These are phyloP conservation scores for Sialia sialis DNA, from an alignment of 2,113 vertebrate genomes.

Conservation along the genomic window DNA sequence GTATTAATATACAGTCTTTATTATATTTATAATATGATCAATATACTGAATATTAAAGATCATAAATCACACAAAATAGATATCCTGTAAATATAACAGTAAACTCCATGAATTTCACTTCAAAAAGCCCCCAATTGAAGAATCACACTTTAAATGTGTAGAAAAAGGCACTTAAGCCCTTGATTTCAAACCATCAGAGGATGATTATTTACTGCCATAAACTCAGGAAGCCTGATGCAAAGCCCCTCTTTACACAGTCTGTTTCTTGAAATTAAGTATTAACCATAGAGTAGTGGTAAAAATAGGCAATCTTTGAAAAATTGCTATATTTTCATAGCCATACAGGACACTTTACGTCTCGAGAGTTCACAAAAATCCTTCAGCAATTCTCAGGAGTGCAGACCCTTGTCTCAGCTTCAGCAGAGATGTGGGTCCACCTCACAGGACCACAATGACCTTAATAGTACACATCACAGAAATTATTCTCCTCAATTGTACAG, in stretches of 20 bases:
- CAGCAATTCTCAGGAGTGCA: neutral
- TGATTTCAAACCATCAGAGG: neutral
- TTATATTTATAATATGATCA: neutral
- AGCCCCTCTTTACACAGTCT: neutral
- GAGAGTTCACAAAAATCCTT: constrained; percentile 41
- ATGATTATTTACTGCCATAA: neutral
- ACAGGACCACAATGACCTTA: constrained; percentile 62
- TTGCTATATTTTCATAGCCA: neutral
- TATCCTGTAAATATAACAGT: neutral
- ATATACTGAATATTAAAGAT: neutral
- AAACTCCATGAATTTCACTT: neutral
- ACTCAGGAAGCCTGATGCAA: neutral
- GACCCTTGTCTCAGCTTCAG: constrained; percentile 34
- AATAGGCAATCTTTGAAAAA: neutral
- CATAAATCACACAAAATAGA: neutral
- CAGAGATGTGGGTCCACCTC: constrained; percentile 44
- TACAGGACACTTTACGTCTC: constrained; percentile 16
- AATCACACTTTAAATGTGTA: neutral
- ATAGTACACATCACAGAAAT: constrained; percentile 56
- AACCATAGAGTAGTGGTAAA: neutral
- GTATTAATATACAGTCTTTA: neutral
- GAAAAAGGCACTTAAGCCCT: neutral
- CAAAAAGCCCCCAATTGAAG: neutral
- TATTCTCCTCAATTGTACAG: constrained; percentile 71
- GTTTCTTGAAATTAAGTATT: neutral